phyloP scores from a whole-genome alignment of 2,113 vertebrate species.

The Mustela lutreola region DNA sequence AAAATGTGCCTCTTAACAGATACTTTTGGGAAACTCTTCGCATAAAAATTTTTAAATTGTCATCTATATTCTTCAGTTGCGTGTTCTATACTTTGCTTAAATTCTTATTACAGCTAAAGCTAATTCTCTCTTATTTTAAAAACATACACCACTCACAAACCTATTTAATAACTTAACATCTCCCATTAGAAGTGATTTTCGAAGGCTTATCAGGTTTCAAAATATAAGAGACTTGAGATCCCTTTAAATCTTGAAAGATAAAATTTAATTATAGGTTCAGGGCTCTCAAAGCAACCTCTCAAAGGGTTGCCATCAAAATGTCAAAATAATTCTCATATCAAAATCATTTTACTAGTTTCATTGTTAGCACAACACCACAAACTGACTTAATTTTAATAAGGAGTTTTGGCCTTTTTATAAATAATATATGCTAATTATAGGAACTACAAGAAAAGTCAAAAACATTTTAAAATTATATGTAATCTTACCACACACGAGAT shows the following conservation, averaged over 20 bases:
- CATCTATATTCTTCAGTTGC: neutral
- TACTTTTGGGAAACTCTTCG: neutral
- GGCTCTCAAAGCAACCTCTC: neutral
- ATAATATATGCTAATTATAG: neutral
- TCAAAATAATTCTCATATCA: constrained; percentile 27
- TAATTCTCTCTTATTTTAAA: constrained; percentile 56
- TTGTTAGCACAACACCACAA: constrained; percentile 30
- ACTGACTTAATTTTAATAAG: constrained; percentile 23
- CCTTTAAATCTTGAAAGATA: constrained; percentile 46
- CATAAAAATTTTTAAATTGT: constrained; percentile 55
- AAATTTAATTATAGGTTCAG: constrained; percentile 13
- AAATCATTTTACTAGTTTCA: constrained; percentile 38
- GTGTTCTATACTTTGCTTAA: constrained; percentile 57
- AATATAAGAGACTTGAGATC: neutral
- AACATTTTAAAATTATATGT: neutral
- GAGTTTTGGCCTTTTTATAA: constrained; percentile 7
- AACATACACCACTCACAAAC: neutral
- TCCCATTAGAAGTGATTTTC: constrained; percentile 46
- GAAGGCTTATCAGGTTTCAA: neutral
- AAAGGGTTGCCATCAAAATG: constrained; percentile 30
- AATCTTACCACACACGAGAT: constrained; percentile 5
- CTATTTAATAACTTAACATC: constrained; percentile 43
- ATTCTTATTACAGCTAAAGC: constrained; percentile 47
- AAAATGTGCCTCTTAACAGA: constrained; percentile 41
- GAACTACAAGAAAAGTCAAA: constrained; percentile 47